These are phyloP conservation scores for Chlorocebus sabaeus DNA, from an alignment of 2,113 vertebrate species.

Conservation along the genomic window DNA sequence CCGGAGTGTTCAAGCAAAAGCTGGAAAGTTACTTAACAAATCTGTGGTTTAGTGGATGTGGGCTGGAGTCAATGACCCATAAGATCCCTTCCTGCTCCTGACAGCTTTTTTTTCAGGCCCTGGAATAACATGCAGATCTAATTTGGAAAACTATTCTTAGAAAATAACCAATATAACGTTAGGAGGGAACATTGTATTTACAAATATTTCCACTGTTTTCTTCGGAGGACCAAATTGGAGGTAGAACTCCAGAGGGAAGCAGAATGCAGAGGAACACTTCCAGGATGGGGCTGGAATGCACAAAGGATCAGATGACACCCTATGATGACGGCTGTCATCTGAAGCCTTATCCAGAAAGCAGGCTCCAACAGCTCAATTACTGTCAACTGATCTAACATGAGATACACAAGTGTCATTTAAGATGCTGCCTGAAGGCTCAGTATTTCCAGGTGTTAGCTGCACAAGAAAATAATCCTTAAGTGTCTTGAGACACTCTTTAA, in stretches of 20 bases:
- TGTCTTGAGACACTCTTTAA: neutral
- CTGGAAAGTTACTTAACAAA: neutral
- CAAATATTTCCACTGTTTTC: neutral
- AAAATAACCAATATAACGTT: neutral
- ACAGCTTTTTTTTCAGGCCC: neutral
- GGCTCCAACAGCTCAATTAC: neutral
- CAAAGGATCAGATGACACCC: neutral
- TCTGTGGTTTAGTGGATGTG: neutral
- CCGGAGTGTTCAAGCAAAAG: neutral
- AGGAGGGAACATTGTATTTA: neutral
- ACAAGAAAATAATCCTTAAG: neutral
- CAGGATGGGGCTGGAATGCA: neutral
- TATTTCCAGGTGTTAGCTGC: neutral
- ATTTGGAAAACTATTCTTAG: neutral
- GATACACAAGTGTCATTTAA: neutral
- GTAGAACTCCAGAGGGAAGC: neutral
- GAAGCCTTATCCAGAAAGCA: neutral
- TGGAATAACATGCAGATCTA: neutral
- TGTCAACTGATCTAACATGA: neutral
- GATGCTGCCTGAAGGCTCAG: neutral
- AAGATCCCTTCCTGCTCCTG: neutral
- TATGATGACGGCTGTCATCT: neutral
- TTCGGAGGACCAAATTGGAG: neutral
- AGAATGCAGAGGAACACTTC: neutral
- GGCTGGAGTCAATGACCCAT: rapidly evolving